phyloP scores from a whole-genome alignment of 2,113 vertebrate genomes.

The Columbina picui region DNA sequence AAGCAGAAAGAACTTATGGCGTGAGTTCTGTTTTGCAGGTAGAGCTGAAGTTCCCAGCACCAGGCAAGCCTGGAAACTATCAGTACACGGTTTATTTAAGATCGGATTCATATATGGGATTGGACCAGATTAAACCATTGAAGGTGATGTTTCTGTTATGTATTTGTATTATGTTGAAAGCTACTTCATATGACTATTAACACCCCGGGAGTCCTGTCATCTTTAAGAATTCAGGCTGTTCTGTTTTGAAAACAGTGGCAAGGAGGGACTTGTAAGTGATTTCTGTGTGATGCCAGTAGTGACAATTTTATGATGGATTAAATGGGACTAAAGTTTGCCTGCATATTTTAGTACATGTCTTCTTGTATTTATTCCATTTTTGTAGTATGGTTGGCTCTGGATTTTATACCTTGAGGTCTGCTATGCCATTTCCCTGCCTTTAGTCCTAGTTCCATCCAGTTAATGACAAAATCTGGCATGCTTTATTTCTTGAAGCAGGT shows the following conservation, averaged over 20 bases:
- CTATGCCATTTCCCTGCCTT: not conserved
- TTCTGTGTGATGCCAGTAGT: not conserved
- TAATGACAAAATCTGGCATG: not conserved
- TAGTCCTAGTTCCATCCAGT: not conserved
- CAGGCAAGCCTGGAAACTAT: slow-evolving; percentile 96
- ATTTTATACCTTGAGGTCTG: not conserved
- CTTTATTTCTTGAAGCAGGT: not conserved
- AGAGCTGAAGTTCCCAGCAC: slow-evolving; percentile 97
- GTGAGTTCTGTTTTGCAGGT: slow-evolving; percentile 82
- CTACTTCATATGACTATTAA: not conserved
- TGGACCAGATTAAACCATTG: slow-evolving; percentile 95
- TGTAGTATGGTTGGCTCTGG: not conserved
- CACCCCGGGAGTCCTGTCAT: not conserved
- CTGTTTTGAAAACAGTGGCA: not conserved
- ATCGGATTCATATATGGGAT: slow-evolving; percentile 95
- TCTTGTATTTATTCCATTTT: not conserved
- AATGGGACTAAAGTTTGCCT: not conserved
- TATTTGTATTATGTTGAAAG: not conserved
- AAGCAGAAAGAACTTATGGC: not conserved
- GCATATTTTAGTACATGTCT: not conserved
- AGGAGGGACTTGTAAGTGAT: fast-evolving
- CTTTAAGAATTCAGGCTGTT: not conserved
- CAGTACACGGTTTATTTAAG: slow-evolving; percentile 96
- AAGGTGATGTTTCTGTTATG: slow-evolving; percentile 80
- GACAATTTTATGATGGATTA: not conserved